Conservation (phyloP, 2,888 invertebrate species). For the Cosmorhoe ocellata region DNA sequence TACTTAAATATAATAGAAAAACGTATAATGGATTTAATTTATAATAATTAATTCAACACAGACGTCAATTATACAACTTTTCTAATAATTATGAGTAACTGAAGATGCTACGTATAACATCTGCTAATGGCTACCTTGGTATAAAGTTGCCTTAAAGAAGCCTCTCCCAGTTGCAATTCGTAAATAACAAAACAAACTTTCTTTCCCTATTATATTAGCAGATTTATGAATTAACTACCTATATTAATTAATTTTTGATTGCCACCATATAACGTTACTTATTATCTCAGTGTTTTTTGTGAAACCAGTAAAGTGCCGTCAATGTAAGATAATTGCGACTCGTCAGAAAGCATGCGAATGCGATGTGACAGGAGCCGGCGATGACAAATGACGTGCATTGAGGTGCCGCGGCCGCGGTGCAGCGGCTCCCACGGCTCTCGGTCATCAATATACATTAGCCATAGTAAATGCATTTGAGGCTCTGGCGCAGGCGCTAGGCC, state of each 20-base stretch:
- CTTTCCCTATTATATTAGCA: no score
- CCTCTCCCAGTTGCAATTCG: no score
- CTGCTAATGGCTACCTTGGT: no score
- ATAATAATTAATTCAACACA: slow-evolving; percentile 12
- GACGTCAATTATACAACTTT: slow-evolving; percentile 5
- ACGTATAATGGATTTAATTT: slow-evolving; percentile 12
- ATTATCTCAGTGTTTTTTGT: slow-evolving; percentile 49
- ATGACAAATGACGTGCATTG: slow-evolving; percentile 71
- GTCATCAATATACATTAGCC: slow-evolving; percentile 68
- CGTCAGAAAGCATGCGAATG: slow-evolving; percentile 70
- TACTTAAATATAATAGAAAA: slow-evolving; percentile 17
- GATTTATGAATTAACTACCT: neutral
- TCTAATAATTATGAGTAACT: no score
- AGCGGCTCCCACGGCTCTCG: slow-evolving; percentile 63
- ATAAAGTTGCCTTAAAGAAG: neutral
- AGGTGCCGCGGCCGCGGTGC: slow-evolving; percentile 34
- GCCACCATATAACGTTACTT: slow-evolving; percentile 52
- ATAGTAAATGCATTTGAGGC: slow-evolving; percentile 32
- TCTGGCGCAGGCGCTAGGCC: slow-evolving; percentile 31
- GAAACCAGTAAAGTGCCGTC: slow-evolving; percentile 64
- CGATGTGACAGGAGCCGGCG: slow-evolving; percentile 69
- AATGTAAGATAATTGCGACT: slow-evolving; percentile 73
- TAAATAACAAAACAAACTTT: no score
- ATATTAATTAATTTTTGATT: slow-evolving; percentile 30
- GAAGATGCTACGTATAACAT: no score